Base-by-base conservation (phyloP, 2,888 invertebrate species). In the Lasioglossum malachurum region DNA sequence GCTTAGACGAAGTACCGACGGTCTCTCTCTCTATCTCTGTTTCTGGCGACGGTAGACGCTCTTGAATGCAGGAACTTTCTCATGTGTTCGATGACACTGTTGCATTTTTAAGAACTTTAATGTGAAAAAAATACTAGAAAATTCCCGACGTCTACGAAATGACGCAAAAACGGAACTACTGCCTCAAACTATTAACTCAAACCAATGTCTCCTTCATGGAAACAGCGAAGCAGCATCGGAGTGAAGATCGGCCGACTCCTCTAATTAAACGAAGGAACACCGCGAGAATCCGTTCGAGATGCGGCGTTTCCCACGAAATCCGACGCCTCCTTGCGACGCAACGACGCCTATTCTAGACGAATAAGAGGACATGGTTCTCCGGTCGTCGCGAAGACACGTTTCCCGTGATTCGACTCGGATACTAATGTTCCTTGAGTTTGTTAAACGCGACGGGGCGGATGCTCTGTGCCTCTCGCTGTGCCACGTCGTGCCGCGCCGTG, bases 371-470 rank as follows among this genome's bases (percentile, higher is more conserved):
- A 67, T 53, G 76, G 80, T 85, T 78, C 78, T 82, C 60, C 16
- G 27, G 60, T 23, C 57, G 73, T 35, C 49, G 73, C 69, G 83
- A 84, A 84, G 75, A 86, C 83, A 71, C 73, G 73, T 83, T 73
- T 12, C 69, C 73, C 53, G 74, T 64, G 88, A 73, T 73, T 73
- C 82, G 75, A 77, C 75, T 85, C 27, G 75, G 84, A 74, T 76
- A 82, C 80, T 80, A 81, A 88, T 75, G 88, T 83, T 86, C 64
- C 85, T 80, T 64, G 79, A 86, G 75, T 88, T 86, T 80, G 85
- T 88, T 85, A 82, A 83, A 86, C 78, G 80, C 76, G 72, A 81
- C 80, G 35, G 16, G 74, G 77, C n/a, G 27, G 14, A 4, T 23
- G 60, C 27, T 4, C n/a, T 5, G 12, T 14, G 60, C 64, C 69